Conservation (phyloP, 2,113 vertebrate genomes). For the Hippoglossus stenolepis region DNA sequence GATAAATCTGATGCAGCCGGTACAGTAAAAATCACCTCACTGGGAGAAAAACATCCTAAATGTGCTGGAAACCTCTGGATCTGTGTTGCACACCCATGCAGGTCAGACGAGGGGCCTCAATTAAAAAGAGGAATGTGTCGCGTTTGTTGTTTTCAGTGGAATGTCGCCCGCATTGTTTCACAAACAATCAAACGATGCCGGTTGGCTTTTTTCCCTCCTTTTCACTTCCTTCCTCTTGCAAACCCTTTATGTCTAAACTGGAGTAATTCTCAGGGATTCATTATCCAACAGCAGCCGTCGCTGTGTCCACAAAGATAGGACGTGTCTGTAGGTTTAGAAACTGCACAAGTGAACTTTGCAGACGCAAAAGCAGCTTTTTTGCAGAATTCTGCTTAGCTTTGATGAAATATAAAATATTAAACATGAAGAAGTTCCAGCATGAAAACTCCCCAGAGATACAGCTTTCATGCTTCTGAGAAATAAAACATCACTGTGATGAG, state of each 20-base stretch:
- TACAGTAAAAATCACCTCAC: not conserved
- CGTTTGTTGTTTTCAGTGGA: constrained; percentile 71
- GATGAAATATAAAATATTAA: constrained; percentile 32
- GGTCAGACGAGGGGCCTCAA: constrained; percentile 52
- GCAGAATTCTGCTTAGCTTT: constrained; percentile 25
- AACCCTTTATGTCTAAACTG: constrained; percentile 57
- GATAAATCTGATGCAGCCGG: not conserved
- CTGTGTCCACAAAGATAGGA: constrained; percentile 27
- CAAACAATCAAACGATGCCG: constrained; percentile 71
- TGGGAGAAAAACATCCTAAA: constrained; percentile 1
- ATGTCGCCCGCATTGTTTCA: constrained; percentile 68
- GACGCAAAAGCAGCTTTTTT: constrained; percentile 23
- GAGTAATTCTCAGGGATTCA: constrained; percentile 48
- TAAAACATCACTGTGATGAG: constrained; percentile 21
- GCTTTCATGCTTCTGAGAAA: constrained; percentile 40
- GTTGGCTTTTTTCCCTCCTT: constrained; percentile 36
- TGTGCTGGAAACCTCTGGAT: constrained; percentile 62
- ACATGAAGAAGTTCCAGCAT: not conserved
- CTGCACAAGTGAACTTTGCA: constrained; percentile 17
- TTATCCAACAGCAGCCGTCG: constrained; percentile 21
- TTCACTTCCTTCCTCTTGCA: constrained; percentile 59
- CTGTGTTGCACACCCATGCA: constrained; percentile 24
- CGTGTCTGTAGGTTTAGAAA: constrained; percentile 25
- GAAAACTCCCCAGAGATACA: constrained; percentile 20
- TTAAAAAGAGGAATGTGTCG: constrained; percentile 75